phyloP scores from a whole-genome alignment of 2,797 vertebrate genomes.

The Anguilla megastoma region DNA sequence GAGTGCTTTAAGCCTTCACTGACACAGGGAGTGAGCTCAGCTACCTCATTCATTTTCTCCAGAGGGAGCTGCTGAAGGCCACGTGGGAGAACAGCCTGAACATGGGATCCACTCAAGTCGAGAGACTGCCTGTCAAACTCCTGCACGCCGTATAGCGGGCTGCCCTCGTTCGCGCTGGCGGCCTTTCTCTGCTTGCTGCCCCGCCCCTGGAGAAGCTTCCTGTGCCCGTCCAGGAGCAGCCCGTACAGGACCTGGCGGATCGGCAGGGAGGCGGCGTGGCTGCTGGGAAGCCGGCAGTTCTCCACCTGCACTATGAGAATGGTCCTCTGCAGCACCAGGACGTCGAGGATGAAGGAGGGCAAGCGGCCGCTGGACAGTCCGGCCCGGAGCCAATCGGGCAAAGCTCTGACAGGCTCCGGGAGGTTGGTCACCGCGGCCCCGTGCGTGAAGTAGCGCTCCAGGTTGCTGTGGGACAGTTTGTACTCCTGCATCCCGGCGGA shows the following conservation, averaged over 20 bases:
- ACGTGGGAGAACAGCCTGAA: constrained; percentile 60
- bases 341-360: constrained; percentile 76
- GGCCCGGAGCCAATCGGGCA: constrained; percentile 74
- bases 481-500: constrained; percentile 80
- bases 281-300: constrained; percentile 78
- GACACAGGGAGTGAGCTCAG: background rate
- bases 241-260: constrained; percentile 86
- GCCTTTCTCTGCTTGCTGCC: constrained; percentile 34
- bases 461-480: constrained; percentile 65
- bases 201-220: constrained; percentile 7
- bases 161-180: constrained; percentile 42
- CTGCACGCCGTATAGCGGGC: constrained; percentile 59
- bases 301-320: constrained; percentile 88
- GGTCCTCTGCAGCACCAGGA: constrained; percentile 73
- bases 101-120: constrained; percentile 74
- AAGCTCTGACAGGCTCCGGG: constrained; percentile 40
- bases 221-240: constrained; percentile 67
- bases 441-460: constrained; percentile 77
- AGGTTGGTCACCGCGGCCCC: constrained; percentile 52
- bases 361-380: constrained; percentile 73
- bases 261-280: constrained; percentile 72
- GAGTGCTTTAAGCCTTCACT: background rate
- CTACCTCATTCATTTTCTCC: constrained; percentile 78
- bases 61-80: constrained; percentile 58
- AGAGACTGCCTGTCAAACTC: constrained; percentile 83